Base-by-base conservation (phyloP, 2,113 vertebrate genomes). In the Ranitomeya imitator region DNA sequence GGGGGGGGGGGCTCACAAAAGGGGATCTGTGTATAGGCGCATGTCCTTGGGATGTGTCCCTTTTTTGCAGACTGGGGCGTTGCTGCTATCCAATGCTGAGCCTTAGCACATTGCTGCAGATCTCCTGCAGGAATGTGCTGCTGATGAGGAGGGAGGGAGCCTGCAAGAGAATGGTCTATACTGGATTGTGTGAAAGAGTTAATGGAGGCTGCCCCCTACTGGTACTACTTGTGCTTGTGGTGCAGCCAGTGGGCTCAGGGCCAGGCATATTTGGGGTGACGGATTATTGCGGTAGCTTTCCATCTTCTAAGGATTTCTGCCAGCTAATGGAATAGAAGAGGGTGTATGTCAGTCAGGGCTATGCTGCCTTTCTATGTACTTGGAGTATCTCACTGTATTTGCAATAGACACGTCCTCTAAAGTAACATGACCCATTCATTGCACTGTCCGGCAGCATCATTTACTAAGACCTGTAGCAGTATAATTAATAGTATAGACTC, bases 41-140 rank as follows among this genome's bases (percentile, higher is more conserved):
- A 73, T 88, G 86, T 76, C 79, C 86, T 88, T 88, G 79, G 59
- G 26, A 51, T 73, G 26, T 80, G 86, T 65, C 77, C n/a, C 51
- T 73, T 60, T 14, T 18, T 9, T 18, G 2, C 69, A 60, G 45
- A 26, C 61, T 87, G 79, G 65, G 79, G 65, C 55, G 67, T 81
- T 23, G 79, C 67, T 65, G 73, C 18, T 45, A 45, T 74, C 1
- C 19, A 10, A 2, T n/a, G 26, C 26, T 31, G 69, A 14, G 14
- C 60, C 54, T n/a, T 69, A 13, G 78, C 78, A 74, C 31, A n/a
- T 65, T 31, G 26, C 63, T 65, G 63, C 63, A 65, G 63, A 26
- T 26, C n/a, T 59, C 21, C 78, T 59, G 26, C 59, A 82, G 59
- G 51, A 78, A 54, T 80, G 52, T 83, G 79, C 14, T 81, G 11